A percentile compares a stretch with the other conserved stretches of the same genome.
Conservation (phyloP, 2,797 vertebrate species). For the Scolopax rusticola region DNA sequence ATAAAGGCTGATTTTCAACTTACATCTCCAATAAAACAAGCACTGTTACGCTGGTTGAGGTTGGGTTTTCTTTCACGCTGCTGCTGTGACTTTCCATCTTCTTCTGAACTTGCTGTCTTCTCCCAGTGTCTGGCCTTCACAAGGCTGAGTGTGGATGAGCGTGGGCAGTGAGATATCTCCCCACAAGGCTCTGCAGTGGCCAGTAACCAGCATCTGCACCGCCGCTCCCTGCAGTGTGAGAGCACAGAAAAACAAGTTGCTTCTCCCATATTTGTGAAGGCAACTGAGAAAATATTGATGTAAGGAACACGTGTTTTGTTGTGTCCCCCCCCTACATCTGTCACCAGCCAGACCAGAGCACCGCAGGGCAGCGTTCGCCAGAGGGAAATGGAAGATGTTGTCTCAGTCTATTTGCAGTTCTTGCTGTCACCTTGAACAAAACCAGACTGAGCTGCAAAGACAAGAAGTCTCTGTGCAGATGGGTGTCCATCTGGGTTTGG, state of each 20-base stretch:
- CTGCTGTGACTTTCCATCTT: background rate
- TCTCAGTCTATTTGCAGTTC: background rate
- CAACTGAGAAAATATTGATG: background rate
- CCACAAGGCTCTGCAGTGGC: background rate
- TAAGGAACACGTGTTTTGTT: background rate
- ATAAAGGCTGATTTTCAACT: slow-evolving; percentile 11
- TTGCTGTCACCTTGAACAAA: fast-evolving
- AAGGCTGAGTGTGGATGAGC: background rate
- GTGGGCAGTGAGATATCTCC: fast-evolving
- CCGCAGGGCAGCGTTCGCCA: background rate
- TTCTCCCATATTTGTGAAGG: background rate
- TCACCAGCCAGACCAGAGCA: no score
- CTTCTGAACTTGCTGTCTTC: background rate
- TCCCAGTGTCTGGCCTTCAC: background rate
- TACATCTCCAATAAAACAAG: slow-evolving; percentile 62
- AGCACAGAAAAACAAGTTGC: background rate
- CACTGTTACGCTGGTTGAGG: background rate
- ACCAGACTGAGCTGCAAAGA: background rate
- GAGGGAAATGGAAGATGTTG: background rate
- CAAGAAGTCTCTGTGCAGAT: background rate
- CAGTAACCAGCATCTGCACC: no score
- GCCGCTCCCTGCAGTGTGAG: background rate
- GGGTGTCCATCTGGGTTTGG: background rate
- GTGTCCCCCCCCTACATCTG: no score
- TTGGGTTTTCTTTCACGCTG: background rate